Percentiles rank a stretch among this genome's conserved stretches.
These are phyloP conservation scores for Cettia cetti DNA, from an alignment of 2,113 vertebrate species.

Conservation along the genomic window DNA sequence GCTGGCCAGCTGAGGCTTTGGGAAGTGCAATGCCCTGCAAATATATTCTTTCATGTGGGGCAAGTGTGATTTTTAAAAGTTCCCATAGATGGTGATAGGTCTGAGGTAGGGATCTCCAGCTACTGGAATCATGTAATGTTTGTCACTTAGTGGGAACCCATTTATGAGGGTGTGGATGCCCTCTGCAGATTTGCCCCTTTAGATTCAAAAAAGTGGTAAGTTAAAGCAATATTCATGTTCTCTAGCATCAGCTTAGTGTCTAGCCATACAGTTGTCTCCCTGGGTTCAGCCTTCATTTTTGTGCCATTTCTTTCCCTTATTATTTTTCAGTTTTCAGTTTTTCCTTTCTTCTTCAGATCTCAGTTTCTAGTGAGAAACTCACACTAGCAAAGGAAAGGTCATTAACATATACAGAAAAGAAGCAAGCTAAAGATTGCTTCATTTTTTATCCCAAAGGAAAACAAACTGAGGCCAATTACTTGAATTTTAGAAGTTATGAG, in stretches of 20 bases:
- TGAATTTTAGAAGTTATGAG: neutral
- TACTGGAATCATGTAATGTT: neutral
- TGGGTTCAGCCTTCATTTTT: neutral
- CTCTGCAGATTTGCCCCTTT: neutral
- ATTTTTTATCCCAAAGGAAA: neutral
- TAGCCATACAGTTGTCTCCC: neutral
- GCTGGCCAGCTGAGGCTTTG: neutral
- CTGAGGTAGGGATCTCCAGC: neutral
- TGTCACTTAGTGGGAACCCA: neutral
- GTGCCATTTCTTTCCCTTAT: neutral
- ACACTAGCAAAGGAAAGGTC: neutral
- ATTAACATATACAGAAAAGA: neutral
- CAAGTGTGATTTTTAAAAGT: neutral
- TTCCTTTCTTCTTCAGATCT: neutral
- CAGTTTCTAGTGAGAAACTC: neutral
- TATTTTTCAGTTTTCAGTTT: neutral
- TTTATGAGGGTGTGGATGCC: neutral
- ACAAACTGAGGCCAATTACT: neutral
- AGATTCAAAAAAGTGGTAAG: neutral
- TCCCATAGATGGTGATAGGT: neutral
- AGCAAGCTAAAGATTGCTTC: neutral
- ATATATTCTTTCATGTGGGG: neutral
- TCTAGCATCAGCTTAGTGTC: neutral
- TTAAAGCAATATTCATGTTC: neutral
- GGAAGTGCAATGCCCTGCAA: neutral